Evolutionary conservation across 2,797 vertebrate genomes (phyloP).

Genomic region (Falco berigora): DNA sequence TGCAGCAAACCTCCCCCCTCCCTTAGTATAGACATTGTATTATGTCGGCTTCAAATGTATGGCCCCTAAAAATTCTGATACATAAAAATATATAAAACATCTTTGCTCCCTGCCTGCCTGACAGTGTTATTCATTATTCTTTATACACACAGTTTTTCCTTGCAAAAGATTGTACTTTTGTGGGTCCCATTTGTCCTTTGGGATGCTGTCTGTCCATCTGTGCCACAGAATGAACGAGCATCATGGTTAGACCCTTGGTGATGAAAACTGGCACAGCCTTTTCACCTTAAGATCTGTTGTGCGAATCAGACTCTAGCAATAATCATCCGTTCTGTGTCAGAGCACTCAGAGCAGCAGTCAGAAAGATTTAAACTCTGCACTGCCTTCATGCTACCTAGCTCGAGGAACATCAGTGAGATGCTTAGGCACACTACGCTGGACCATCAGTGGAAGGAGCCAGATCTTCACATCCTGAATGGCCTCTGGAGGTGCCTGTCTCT

Average conservation of each 20-base stretch:
- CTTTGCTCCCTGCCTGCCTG: not conserved
- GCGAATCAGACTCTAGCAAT: not conserved
- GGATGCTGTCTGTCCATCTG: not conserved
- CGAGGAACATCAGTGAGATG: not conserved
- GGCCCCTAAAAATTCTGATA: not conserved
- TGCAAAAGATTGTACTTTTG: not conserved
- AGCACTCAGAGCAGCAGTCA: not conserved
- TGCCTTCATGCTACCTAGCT: not conserved
- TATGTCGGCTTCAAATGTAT: not conserved
- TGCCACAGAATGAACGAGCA: not conserved
- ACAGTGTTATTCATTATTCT: not conserved
- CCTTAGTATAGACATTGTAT: not conserved
- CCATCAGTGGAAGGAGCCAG: not conserved
- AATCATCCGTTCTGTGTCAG: not conserved
- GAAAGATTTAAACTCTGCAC: not conserved
- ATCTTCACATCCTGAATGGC: not conserved
- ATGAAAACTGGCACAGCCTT: not conserved
- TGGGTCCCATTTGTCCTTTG: not conserved
- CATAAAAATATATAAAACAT: not conserved
- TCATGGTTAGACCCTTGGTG: not conserved
- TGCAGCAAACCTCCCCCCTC: not conserved
- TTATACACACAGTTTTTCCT: not conserved
- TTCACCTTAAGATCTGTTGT: not conserved
- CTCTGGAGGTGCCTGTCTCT: not conserved
- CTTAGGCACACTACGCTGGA: not conserved